Base-by-base conservation (phyloP, 2,113 vertebrate genomes). In the Psephotus haematonotus region DNA sequence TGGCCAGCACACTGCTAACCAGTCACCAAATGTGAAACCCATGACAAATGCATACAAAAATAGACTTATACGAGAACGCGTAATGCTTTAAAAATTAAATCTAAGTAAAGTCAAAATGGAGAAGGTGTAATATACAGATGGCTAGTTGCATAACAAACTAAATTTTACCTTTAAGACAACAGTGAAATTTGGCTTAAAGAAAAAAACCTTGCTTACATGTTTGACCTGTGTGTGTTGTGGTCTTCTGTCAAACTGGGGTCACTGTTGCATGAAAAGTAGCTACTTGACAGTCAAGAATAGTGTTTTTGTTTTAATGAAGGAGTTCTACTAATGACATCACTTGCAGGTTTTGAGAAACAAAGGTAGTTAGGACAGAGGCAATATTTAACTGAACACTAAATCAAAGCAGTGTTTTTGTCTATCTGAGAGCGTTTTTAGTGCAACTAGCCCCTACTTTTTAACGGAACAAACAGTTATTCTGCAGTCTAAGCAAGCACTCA, bases 91-190 rank as follows among this genome's bases (percentile, higher is more conserved):
- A 95, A 97, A 96, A 96, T 96, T 94, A 95, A 97, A 97, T 96
- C 92, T 92, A 93, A 97, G 95, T 98, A 97, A 98, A 98, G 98
- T 98, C 98, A 98, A 98, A 98, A 98, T 98, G 98, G 98, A 98
- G 98, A 98, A 98, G 97, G 98, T 98, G 92, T 98, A 96, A 97
- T 92, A 97, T 83, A 97, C 96, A 97, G 97, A 97, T n/a, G 97
- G 98, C 98, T 98, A 98, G 98, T 98, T 98, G 98, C 98, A 97
- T 97, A 98, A 98, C 92, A 52, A 97, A 96, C 93, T 97, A 82
- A 96, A 95, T 97, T 97, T 89, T 97, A 97, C 96, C 97, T 98
- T 98, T 94, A 96, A 97, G 97, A 97, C 96, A 97, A 96, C 94
- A 98, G 98, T 98, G 97, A 98, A 97, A 98, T 97, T 96, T 95